These are phyloP conservation scores for Lycodopsis pacificus DNA, from an alignment of 2,797 vertebrate species.

Conservation along the genomic window DNA sequence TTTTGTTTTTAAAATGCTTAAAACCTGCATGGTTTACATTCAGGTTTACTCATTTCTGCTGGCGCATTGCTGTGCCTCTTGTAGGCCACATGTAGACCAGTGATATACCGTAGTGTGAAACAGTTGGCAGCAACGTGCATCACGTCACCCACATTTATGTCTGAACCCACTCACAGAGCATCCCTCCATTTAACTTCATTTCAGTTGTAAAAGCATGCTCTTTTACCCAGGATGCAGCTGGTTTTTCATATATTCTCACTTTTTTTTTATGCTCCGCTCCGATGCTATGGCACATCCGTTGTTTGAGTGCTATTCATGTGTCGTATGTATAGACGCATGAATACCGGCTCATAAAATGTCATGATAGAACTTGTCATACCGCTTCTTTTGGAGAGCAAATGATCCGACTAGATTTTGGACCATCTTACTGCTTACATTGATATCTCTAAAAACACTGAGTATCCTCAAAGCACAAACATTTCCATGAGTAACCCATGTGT, in stretches of 20 bases:
- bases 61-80: neutral
- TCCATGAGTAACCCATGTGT: neutral
- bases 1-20: neutral
- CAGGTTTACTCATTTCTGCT: neutral
- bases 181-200: neutral
- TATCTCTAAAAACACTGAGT: neutral
- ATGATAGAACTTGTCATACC: neutral
- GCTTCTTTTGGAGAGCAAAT: neutral
- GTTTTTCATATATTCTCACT: neutral
- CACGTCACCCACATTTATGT: neutral
- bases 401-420: neutral
- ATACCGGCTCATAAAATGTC: neutral
- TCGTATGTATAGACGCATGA: neutral
- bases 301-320: neutral
- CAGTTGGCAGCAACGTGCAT: constrained; percentile 1
- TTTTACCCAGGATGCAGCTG: neutral
- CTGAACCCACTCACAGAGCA: neutral
- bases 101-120: neutral
- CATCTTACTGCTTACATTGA: neutral
- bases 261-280: neutral
- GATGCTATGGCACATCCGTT: neutral
- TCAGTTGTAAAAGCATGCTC: neutral
- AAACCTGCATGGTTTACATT: neutral
- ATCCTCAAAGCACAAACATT: neutral
- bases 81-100: constrained; percentile 10